Base-by-base conservation (phyloP, 2,113 vertebrate genomes). In the Microtus oregoni region DNA sequence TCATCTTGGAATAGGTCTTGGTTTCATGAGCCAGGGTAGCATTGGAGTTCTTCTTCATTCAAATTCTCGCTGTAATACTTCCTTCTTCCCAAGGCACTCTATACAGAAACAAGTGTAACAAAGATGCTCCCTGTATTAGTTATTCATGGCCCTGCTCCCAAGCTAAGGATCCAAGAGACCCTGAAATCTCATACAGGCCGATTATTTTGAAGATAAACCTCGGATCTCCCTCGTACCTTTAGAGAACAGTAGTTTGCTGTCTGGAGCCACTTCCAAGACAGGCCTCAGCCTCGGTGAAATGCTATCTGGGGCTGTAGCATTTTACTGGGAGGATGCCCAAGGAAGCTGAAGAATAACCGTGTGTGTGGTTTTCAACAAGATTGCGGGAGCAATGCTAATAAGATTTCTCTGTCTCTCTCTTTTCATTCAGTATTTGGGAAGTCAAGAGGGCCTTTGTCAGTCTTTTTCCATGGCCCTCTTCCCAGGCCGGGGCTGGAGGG, bases 111-210 rank as follows among this genome's bases (percentile, higher is more conserved):
- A 77, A 67, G 50, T 78, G 3, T 20, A 82, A 93, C 89, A 78
- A 91, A 95, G 78, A 77, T 2, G 7, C 86, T 77, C 86, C 44
- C 6, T 41, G 7, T 89, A 73, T 86, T 86, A 67, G 83, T 93
- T 86, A 96, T 89, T 91, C 92, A 89, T 22, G 72, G 92, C 88
- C 58, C 77, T 93, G 77, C 20, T 92, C 88, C 79, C 67, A 63
- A 93, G 83, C 73, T 78, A 72, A 55, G 78, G n/a, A 94, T 81
- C 87, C 86, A n/a, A 91, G 94, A 93, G 88, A 82, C 93, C 78
- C 61, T 93, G 91, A 92, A 44, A 92, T 92, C 89, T 95, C 85
- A 89, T 52, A 89, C 44, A 72, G 77, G 85, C 73, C 50, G 28
- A 92, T 97, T 90, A 79, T 88, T 63, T 83, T 8, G 7, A 82